These are phyloP conservation scores for Labeo catla DNA, from an alignment of 2,113 vertebrate species.

Conservation along the genomic window DNA sequence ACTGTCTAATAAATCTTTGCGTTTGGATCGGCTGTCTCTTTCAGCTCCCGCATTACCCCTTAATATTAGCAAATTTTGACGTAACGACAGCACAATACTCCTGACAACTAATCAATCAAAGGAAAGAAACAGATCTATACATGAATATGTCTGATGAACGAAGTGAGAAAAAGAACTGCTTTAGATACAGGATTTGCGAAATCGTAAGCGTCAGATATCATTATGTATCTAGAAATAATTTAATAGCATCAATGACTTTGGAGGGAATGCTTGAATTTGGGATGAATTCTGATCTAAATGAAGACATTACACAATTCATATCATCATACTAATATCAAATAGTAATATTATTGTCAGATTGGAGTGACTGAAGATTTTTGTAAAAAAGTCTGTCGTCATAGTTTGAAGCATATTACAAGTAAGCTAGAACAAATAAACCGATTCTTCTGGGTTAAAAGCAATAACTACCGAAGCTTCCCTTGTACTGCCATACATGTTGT, in stretches of 20 bases:
- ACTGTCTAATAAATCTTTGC: too few relatives aligned
- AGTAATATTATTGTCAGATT: slow-evolving; percentile 41
- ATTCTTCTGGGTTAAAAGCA: too few relatives aligned
- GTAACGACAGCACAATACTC: too few relatives aligned
- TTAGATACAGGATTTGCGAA: slow-evolving; percentile 20
- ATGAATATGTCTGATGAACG: slow-evolving; percentile 29
- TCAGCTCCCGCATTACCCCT: too few relatives aligned
- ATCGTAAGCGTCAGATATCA: slow-evolving; percentile 20
- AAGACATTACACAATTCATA: slow-evolving; percentile 25
- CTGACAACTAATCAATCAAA: too few relatives aligned
- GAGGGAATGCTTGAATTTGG: background rate
- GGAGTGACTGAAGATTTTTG: slow-evolving; percentile 2
- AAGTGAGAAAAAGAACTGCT: slow-evolving; percentile 29
- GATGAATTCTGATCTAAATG: background rate
- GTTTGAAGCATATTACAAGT: slow-evolving; percentile 17
- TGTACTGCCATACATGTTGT: too few relatives aligned
- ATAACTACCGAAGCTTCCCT: too few relatives aligned
- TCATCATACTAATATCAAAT: slow-evolving; percentile 32
- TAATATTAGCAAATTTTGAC: too few relatives aligned
- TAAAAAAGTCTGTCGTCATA: slow-evolving; percentile 26
- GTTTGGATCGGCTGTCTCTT: too few relatives aligned
- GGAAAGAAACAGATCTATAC: slow-evolving; percentile 25
- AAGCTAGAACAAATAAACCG: slow-evolving; percentile 23
- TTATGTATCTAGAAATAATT: slow-evolving; percentile 28
- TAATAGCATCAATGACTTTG: slow-evolving; percentile 3